Evolutionary conservation across 1,140 invertebrate species (phyloP).

Genomic region (Anastatus disparis): DNA sequence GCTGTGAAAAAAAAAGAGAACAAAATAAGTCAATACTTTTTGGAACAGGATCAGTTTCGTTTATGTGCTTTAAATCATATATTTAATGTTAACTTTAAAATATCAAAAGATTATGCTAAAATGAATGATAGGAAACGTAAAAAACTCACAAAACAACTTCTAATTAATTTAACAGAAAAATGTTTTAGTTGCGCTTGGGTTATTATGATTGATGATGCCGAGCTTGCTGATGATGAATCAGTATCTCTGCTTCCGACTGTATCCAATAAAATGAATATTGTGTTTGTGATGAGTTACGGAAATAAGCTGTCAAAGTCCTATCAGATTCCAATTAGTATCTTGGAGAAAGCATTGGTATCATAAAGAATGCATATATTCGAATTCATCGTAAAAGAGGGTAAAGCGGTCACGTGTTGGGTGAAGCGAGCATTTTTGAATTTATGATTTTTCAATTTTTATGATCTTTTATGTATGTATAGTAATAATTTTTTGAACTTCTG

Average conservation of each 20-base stretch:
- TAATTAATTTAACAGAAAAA: constrained; percentile 49
- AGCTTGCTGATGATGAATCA: constrained; percentile 69
- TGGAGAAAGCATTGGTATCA: constrained; percentile 50
- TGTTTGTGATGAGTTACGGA: constrained; percentile 56
- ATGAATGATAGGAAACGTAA: constrained; percentile 43
- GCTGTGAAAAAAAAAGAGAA: constrained; percentile 60
- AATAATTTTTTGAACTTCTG: no score
- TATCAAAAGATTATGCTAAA: constrained; percentile 35
- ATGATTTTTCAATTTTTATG: no score
- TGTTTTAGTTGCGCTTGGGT: constrained; percentile 65
- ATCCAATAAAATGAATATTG: constrained; percentile 49
- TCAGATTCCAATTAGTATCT: constrained; percentile 43
- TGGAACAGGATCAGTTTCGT: constrained; percentile 51
- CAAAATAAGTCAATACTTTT: constrained; percentile 57
- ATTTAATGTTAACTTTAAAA: constrained; percentile 68
- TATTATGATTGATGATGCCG: constrained; percentile 67
- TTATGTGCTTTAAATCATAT: constrained; percentile 67
- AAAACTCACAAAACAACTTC: constrained; percentile 58
- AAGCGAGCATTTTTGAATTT: no score
- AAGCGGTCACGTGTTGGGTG: no score
- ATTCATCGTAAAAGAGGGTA: no score
- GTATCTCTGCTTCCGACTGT: constrained; percentile 64
- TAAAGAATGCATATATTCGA: neutral
- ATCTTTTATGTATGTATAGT: no score
- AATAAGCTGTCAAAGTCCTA: constrained; percentile 46